Evolutionary conservation across 2,797 vertebrate species (phyloP), one percentile per base, ranked within the genome.

Genomic region (Chaetodon trifasciatus): DNA sequence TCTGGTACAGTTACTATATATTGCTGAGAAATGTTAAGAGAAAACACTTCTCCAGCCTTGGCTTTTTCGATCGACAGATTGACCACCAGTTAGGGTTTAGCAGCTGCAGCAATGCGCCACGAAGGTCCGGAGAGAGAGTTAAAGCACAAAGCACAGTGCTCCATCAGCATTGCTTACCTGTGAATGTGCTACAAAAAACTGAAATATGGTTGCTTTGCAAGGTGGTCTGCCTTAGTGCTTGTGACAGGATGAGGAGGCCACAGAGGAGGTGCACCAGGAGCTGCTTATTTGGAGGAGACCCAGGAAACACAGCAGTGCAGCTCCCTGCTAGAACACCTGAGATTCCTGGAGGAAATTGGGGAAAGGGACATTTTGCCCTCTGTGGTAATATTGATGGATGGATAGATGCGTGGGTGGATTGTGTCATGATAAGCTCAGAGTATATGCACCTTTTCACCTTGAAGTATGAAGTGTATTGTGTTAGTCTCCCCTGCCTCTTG

Each of bases 371-470:
- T 65, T 69, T 69, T 52, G 11, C 55, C 46, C 24, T 23, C 64
- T 74, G 77, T 57, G 50, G 46, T 74, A 24, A 19, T 66, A 83
- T 53, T 85, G 76, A 82, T 68, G 62, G 76, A 81, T 87, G 58
- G 49, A 81, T 87, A 55, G 49, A 78, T 71, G 63, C 47, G 67
- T 67, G 72, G 52, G 62, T 77, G 70, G 64, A 82, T 76, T 75
- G 58, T 78, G 66, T 78, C 65, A 62, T 63, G 61, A 88, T 83
- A 73, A 74, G 37, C 65, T 78, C 11, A 23, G 67, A 69, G 66
- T 78, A 74, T 53, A 85, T 79, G 73, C 57, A 77, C 78, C 74
- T 82, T 79, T 80, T 87, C 64, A 85, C 86, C 88, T 89, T 89
- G 63, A 82, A 81, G 69, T 74, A 78, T 67, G 66, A 81, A 73